Base-by-base conservation (phyloP, 2,888 invertebrate genomes). In the Lithophane socia region DNA sequence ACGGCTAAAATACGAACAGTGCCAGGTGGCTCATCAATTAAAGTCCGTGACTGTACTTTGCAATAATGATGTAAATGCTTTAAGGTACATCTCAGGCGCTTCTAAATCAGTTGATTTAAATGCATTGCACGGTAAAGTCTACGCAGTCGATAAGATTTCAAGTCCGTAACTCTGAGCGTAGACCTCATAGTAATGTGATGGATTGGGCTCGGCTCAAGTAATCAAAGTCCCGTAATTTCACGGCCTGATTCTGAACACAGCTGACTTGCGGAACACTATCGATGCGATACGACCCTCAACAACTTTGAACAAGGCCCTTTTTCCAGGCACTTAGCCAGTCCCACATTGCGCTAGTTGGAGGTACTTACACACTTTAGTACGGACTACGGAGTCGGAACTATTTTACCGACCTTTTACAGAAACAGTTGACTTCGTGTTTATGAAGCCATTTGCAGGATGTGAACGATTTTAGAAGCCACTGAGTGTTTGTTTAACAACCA, bases 261-360 rank as follows among this genome's bases (percentile, higher is more conserved):
- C 81, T 80, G 81, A 54, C 73, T 80, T 58, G 69, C 67, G 54
- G 65, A 67, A 47, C 61, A 75, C 58, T 85, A 73, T 72, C 75
- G 85, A 86, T 75, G 54, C 52, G 74, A 86, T 79, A 69, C 75
- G 63, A 63, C 69, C 61, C 77, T 80, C 73, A 58, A 75, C 77
- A 81, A 80, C 75, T 79, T 87, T 75, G 42, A 77, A 71, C 79
- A 56, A 49, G 60, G 77, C 76, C 71, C 83, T 80, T 79, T 80
- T 82, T 85, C 72, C 81, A 75, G 77, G 65, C 86, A 88, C 87
- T 88, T 83, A 82, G 69, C 82, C 75, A 70, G 68, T 64, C 80
- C 80, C 82, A 88, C 79, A 80, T 77, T 76, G 80, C 54, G 68
- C 49, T 78, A 75, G 83, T 87, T 83, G 69, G 73, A 58, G 71